Evolutionary conservation across 2,888 invertebrate species (phyloP).

Genomic region (Mayetiola destructor): DNA sequence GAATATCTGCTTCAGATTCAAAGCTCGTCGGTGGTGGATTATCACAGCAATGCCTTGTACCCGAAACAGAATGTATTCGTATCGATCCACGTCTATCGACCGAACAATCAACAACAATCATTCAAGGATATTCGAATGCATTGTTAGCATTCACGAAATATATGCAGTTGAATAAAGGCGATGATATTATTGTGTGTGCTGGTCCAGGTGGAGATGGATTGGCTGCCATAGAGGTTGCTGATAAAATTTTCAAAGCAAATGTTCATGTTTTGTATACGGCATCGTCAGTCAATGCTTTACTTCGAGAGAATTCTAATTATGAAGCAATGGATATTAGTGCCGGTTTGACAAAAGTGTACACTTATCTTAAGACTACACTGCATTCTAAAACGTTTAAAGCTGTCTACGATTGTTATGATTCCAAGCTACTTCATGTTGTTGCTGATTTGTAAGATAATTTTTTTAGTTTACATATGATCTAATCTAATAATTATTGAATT

Average conservation of each 20-base stretch:
- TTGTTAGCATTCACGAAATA: slow-evolving; percentile 44
- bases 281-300: not conserved
- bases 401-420: not conserved
- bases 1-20: not conserved
- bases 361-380: not conserved
- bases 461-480: slow-evolving; percentile 21
- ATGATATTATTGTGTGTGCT: slow-evolving; percentile 46
- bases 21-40: slow-evolving; percentile 37
- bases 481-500: slow-evolving; percentile 1
- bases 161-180: slow-evolving; percentile 36
- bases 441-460: slow-evolving; percentile 1
- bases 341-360: not conserved
- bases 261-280: slow-evolving; percentile 46
- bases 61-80: slow-evolving; percentile 42
- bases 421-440: not conserved
- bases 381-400: not conserved
- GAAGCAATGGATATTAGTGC: not conserved
- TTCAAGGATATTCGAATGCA: slow-evolving; percentile 44
- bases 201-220: slow-evolving; percentile 47
- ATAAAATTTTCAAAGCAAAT: slow-evolving; percentile 49
- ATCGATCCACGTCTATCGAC: slow-evolving; percentile 28
- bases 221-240: slow-evolving; percentile 53
- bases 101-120: slow-evolving; percentile 32
- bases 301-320: not conserved
- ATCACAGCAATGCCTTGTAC: slow-evolving; percentile 43